Percentiles rank a stretch among this genome's conserved stretches.
Conservation (phyloP, 1,140 invertebrate species). For the Hylaeus anthracinus region DNA sequence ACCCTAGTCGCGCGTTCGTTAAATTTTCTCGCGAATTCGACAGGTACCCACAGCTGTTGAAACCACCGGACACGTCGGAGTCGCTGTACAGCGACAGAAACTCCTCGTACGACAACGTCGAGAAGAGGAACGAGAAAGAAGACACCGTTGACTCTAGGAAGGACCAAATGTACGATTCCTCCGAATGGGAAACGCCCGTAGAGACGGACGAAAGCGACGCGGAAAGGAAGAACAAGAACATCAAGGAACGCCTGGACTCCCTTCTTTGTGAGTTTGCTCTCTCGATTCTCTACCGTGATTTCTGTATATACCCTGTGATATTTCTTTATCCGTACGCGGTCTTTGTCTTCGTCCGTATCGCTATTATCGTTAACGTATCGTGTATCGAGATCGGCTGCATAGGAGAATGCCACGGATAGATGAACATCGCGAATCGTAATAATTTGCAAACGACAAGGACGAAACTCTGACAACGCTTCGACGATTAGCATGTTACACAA, state of each 20-base stretch:
- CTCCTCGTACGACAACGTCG: constrained; percentile 89
- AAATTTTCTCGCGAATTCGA: neutral
- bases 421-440: neutral
- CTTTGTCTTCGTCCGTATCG: neutral
- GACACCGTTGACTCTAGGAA: constrained; percentile 67
- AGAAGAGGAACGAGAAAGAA: constrained; percentile 74
- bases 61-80: constrained; percentile 73
- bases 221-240: constrained; percentile 84
- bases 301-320: too few species aligned
- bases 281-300: too few species aligned
- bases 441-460: neutral
- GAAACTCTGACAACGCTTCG: neutral
- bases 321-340: neutral
- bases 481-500: constrained; percentile 21
- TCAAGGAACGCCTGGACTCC: constrained; percentile 87
- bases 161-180: constrained; percentile 72
- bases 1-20: neutral
- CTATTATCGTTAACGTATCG: neutral
- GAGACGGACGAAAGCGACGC: constrained; percentile 78
- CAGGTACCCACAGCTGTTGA: constrained; percentile 78
- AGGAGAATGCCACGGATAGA: neutral
- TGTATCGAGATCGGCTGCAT: too few species aligned
- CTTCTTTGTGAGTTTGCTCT: constrained; percentile 83
- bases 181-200: constrained; percentile 76
- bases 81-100: constrained; percentile 82